phyloP scores from a whole-genome alignment of 2,888 invertebrate genomes.

The Phyllotreta cruciferae region DNA sequence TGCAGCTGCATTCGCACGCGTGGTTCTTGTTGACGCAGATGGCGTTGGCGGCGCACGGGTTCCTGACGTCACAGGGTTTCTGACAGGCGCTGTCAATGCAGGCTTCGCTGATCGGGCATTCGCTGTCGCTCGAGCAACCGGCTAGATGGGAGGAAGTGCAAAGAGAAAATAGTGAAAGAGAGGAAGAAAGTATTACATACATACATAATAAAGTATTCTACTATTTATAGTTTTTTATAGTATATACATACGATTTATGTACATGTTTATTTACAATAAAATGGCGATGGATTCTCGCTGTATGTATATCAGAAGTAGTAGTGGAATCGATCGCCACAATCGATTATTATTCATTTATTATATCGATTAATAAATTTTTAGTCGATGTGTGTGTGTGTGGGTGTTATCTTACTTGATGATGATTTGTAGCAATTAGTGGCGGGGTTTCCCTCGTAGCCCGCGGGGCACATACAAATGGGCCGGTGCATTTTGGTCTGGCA shows the following conservation, averaged over 20 bases:
- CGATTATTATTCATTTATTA: too few relatives aligned
- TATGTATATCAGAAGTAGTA: too few relatives aligned
- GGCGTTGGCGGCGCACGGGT: constrained; percentile 84
- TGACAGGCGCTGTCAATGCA: constrained; percentile 86
- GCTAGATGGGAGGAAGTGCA: constrained; percentile 66
- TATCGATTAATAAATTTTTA: not conserved
- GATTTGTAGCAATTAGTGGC: constrained; percentile 78
- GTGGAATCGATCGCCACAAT: not conserved
- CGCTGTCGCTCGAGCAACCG: constrained; percentile 86
- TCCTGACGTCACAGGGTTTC: constrained; percentile 84
- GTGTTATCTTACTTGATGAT: constrained; percentile 73
- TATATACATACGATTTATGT: constrained; percentile 16
- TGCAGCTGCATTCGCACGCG: constrained; percentile 84
- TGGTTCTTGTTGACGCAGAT: constrained; percentile 89
- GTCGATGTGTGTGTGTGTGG: not conserved
- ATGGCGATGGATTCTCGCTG: too few relatives aligned
- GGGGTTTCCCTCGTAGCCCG: constrained; percentile 82
- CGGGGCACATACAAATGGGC: constrained; percentile 82
- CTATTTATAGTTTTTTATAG: too few relatives aligned
- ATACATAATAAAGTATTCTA: constrained; percentile 29
- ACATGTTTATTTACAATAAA: constrained; percentile 18
- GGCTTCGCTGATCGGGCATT: constrained; percentile 85
- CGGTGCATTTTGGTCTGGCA: constrained; percentile 84
- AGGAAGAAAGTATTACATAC: constrained; percentile 44
- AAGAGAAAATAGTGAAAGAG: constrained; percentile 43